Percentiles rank a stretch among this genome's conserved stretches.
These are phyloP conservation scores for Sarcoramphus papa DNA, from an alignment of 2,797 vertebrate species.

Conservation along the genomic window DNA sequence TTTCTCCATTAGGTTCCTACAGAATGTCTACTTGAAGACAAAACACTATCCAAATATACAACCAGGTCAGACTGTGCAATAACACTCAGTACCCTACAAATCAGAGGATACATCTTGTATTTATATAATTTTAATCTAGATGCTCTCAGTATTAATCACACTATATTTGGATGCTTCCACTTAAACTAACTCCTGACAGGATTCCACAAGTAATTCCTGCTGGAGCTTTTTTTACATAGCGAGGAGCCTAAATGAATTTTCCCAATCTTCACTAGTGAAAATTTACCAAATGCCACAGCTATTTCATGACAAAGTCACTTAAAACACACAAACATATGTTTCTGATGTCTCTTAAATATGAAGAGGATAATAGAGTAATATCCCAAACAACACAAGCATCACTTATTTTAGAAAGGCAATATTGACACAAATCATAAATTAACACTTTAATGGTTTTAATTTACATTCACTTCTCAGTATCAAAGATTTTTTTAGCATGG, in stretches of 20 bases:
- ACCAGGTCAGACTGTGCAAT: not conserved
- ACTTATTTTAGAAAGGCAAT: not conserved
- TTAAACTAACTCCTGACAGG: not conserved
- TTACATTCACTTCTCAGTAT: not conserved
- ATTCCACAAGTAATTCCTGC: not conserved
- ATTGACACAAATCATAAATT: not conserved
- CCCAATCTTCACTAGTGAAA: not conserved
- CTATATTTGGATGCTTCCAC: not conserved
- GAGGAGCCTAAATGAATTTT: not conserved
- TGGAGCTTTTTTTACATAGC: not conserved
- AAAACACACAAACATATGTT: not conserved
- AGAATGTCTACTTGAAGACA: not conserved
- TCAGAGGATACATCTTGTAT: not conserved
- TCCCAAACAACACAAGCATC: not conserved
- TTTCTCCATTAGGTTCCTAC: not conserved
- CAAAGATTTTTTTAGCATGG: not conserved
- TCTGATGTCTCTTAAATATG: not conserved
- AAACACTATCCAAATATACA: constrained; percentile 8
- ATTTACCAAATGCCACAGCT: not conserved
- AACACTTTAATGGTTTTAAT: not conserved
- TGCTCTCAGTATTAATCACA: not conserved
- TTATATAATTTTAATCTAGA: not conserved
- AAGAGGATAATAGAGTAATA: not conserved
- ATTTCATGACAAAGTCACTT: not conserved
- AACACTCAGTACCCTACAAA: not conserved